Base-by-base conservation (phyloP, 2,888 invertebrate species). In the Hypselothyrea guttata region DNA sequence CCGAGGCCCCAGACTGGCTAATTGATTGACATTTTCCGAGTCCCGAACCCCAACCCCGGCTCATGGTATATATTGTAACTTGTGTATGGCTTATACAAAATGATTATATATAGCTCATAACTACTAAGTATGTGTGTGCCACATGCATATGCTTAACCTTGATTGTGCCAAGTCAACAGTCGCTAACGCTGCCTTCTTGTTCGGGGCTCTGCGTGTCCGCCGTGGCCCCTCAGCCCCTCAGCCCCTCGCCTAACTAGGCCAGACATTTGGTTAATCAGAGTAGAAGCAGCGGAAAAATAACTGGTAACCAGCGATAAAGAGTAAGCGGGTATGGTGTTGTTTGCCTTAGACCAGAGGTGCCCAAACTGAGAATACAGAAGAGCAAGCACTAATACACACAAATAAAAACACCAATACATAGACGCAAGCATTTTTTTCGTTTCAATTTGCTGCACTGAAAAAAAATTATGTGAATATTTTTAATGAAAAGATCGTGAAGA, bases 1-100 rank as follows among this genome's bases (percentile, higher is more conserved):
- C 22, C 22, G 2, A 2, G 5, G 22, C 5, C 22, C 5, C 22
- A 22, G 22, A 4, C 22, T 4, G 18, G 18, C 61, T 74, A 86
- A 86, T 86, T 87, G 86, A 87, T 85, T 87, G 85, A 73, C 85
- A 84, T 75, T 84, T 84, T 84, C 71, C 83, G 76, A 38, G 38
- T n/a, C 1, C 11, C 18, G 7, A 7, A n/a, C 16, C 18, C n/a
- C 16, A 16, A 38, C 18, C n/a, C 16, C 38, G n/a, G 38, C 11
- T n/a, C 18, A 13, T n/a, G 41, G 22, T 22, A 22, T 22, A 30
- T 34, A 30, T 16, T 15, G n/a, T 16, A 15, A 18, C 37, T 15
- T 16, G 15, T 33, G 9, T 51, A 22, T 42, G 40, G 22, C n/a
- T 38, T 37, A 37, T 37, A 16, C 35, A 38, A 37, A n/a, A n/a